Conservation (phyloP, 2,113 vertebrate species). For the Mesembrinibis cayennensis region DNA sequence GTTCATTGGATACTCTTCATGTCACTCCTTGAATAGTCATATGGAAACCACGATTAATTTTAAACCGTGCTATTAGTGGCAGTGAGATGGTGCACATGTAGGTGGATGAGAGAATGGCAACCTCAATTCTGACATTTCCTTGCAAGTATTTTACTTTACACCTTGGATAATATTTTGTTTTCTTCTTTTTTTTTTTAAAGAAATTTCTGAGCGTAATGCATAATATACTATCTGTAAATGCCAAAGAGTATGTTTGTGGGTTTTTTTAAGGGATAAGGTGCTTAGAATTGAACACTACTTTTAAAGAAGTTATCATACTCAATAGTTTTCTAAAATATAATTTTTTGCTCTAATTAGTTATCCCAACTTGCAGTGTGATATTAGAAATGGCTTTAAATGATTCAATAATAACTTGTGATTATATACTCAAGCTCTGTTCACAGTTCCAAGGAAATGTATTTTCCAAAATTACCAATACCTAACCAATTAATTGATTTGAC, state of each 20-base stretch:
- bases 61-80: rapidly evolving
- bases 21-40: not conserved
- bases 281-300: not conserved
- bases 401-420: not conserved
- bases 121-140: not conserved
- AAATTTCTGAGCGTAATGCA: not conserved
- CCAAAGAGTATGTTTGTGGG: not conserved
- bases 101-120: not conserved
- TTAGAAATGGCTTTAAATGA: not conserved
- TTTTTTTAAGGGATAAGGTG: not conserved
- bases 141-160: not conserved
- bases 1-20: not conserved
- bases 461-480: not conserved
- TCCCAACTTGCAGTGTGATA: not conserved
- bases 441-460: not conserved
- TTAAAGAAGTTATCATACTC: not conserved
- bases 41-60: not conserved
- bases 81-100: not conserved
- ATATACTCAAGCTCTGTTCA: not conserved
- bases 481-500: not conserved
- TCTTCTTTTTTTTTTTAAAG: not conserved
- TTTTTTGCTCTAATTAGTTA: not conserved
- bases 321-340: not conserved
- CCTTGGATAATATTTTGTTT: not conserved
- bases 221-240: not conserved